Conservation (phyloP, 2,113 vertebrate species). For the Chroicocephalus ridibundus region DNA sequence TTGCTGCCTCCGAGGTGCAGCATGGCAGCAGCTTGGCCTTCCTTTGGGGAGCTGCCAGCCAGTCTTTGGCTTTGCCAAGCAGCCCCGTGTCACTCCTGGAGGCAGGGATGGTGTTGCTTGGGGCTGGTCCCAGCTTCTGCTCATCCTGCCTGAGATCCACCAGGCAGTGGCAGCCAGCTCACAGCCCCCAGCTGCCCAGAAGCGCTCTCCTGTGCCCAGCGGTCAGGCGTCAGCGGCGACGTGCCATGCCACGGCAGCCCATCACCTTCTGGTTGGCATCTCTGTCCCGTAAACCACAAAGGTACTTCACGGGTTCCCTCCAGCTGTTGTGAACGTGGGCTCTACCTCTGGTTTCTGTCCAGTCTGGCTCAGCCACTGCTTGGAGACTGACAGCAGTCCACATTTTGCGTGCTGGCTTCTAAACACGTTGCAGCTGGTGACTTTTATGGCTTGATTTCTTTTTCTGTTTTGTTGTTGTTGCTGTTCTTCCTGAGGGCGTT, state of each 20-base stretch:
- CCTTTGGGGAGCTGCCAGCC: neutral
- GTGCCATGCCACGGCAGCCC: neutral
- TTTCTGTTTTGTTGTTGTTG: neutral
- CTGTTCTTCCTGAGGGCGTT: neutral
- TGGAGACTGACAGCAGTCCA: neutral
- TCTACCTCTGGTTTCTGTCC: neutral
- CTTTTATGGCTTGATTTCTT: neutral
- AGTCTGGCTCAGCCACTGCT: neutral
- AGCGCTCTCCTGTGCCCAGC: rapidly evolving
- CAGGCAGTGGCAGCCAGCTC: neutral
- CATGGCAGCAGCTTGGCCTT: neutral
- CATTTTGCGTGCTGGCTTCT: neutral
- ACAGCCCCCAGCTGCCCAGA: neutral
- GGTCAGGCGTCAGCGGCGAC: neutral
- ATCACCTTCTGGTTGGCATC: neutral
- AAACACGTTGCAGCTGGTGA: neutral
- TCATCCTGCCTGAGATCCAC: neutral
- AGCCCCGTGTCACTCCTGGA: neutral
- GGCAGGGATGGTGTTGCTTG: neutral
- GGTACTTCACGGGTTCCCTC: neutral
- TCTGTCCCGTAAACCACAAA: neutral
- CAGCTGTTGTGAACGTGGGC: neutral
- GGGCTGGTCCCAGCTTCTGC: neutral
- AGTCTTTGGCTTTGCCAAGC: neutral
- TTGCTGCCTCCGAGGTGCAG: neutral